A percentile compares a stretch with the other conserved stretches of the same genome.
Evolutionary conservation across 1,140 invertebrate species (phyloP).

Genomic region (Gerris buenoi): DNA sequence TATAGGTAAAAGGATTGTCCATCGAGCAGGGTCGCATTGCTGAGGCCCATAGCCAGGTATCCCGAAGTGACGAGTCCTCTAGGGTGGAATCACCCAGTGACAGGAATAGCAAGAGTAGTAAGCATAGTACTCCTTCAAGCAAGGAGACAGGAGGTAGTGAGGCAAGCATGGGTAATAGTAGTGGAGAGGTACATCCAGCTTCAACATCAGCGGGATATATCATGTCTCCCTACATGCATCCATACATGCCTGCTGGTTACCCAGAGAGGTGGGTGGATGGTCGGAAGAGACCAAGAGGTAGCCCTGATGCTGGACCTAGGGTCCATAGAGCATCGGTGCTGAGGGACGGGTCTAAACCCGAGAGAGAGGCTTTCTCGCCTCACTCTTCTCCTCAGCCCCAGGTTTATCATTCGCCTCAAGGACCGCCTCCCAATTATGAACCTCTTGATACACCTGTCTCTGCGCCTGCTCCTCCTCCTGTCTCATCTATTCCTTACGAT

Average conservation of each 20-base stretch:
- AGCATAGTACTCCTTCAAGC: slow-evolving; percentile 10
- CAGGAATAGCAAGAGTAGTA: slow-evolving; percentile 14
- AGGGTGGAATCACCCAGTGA: slow-evolving; percentile 21
- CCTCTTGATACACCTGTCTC: slow-evolving; percentile 22
- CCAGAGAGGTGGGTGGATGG: background rate
- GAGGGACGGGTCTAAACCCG: slow-evolving; percentile 36
- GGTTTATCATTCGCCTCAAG: slow-evolving; percentile 7
- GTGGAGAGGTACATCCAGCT: slow-evolving; percentile 25
- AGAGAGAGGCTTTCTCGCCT: slow-evolving; percentile 17
- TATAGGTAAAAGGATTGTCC: slow-evolving; percentile 58
- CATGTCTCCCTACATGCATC: slow-evolving; percentile 31
- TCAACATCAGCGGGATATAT: slow-evolving; percentile 16
- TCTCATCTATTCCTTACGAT: slow-evolving; percentile 26
- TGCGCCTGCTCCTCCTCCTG: slow-evolving; percentile 27
- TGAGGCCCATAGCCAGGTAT: slow-evolving; percentile 38
- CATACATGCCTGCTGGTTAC: slow-evolving; percentile 19
- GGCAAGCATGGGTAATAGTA: slow-evolving; percentile 25
- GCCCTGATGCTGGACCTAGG: slow-evolving; percentile 12
- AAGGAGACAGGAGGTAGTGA: slow-evolving; percentile 18
- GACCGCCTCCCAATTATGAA: slow-evolving; percentile 7
- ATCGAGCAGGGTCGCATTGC: slow-evolving; percentile 60
- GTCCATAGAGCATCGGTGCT: slow-evolving; percentile 42
- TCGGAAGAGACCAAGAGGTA: slow-evolving; percentile 16
- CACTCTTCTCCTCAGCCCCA: slow-evolving; percentile 8
- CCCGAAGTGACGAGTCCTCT: slow-evolving; percentile 11